Conservation (phyloP, 1,140 invertebrate species). For the Ridgeia piscesae region DNA sequence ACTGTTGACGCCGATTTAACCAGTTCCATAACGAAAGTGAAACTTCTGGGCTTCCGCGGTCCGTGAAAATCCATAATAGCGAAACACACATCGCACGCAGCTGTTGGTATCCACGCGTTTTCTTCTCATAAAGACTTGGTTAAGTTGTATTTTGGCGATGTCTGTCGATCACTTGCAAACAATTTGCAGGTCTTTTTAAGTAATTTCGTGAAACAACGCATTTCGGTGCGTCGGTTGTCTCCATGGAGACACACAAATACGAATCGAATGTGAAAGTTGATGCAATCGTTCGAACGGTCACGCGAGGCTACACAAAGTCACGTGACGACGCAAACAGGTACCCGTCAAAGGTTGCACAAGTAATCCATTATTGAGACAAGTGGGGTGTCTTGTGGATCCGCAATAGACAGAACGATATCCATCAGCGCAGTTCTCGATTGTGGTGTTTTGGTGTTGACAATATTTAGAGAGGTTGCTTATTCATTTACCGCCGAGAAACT, state of each 20-base stretch:
- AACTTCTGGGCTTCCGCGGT: not conserved
- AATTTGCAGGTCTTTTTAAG: not conserved
- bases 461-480: slow-evolving; percentile 28
- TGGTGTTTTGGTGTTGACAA: slow-evolving; percentile 30
- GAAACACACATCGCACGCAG: too few relatives aligned
- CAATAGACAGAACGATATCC: not conserved
- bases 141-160: not conserved
- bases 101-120: not conserved
- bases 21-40: not conserved
- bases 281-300: not conserved
- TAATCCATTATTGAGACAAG: not conserved
- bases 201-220: not conserved
- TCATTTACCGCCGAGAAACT: slow-evolving; percentile 38
- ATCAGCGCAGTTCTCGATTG: not conserved
- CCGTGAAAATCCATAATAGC: too few relatives aligned
- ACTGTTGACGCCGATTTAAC: not conserved
- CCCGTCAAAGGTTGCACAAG: not conserved
- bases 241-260: not conserved
- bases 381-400: slow-evolving; percentile 1
- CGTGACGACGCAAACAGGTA: not conserved
- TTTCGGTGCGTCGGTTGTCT: not conserved
- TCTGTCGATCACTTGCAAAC: not conserved
- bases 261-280: not conserved
- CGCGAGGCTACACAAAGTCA: not conserved
- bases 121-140: not conserved